These are phyloP conservation scores for Tethya wilhelma DNA, from an alignment of 37 sponge, comb jelly and placozoan genomes.

Conservation along the genomic window DNA sequence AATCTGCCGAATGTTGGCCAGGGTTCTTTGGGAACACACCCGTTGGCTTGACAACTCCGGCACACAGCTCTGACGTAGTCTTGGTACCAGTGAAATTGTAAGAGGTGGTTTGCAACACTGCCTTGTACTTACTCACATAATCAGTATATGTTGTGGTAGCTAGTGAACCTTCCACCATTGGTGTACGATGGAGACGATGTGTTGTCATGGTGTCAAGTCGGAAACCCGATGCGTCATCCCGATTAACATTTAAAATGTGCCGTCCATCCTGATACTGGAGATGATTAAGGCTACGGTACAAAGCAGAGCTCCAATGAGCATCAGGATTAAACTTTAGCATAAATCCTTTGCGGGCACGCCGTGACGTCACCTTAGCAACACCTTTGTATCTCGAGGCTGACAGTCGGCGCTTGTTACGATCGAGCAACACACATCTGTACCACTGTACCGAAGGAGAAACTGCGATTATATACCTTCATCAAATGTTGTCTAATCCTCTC, in stretches of 20 bases:
- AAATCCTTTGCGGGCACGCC: slow-evolving; percentile 46
- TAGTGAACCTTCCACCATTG: slow-evolving; percentile 19
- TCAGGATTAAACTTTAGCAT: slow-evolving; percentile 39
- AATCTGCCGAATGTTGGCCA: slow-evolving; percentile 15
- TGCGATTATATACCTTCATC: not conserved
- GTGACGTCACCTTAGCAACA: slow-evolving; percentile 44
- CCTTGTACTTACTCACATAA: slow-evolving; percentile 46
- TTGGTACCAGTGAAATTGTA: slow-evolving; percentile 54
- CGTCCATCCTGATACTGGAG: slow-evolving; percentile 47
- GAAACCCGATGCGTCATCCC: slow-evolving; percentile 70
- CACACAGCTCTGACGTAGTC: slow-evolving; percentile 46
- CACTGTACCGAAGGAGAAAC: slow-evolving; percentile 41
- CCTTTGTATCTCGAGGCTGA: slow-evolving; percentile 35
- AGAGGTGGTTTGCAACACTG: slow-evolving; percentile 55
- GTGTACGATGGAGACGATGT: slow-evolving; percentile 22
- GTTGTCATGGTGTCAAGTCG: slow-evolving; percentile 55
- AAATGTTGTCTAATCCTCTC: slow-evolving; percentile 27
- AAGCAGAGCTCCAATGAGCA: slow-evolving; percentile 30
- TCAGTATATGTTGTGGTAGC: slow-evolving; percentile 56
- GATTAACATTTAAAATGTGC: slow-evolving; percentile 37
- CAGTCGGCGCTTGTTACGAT: slow-evolving; percentile 37
- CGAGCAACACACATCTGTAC: too few relatives aligned
- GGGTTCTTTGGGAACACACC: slow-evolving; percentile 26
- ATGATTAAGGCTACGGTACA: not conserved
- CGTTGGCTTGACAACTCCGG: slow-evolving; percentile 48